Evolutionary conservation across 2,113 vertebrate genomes (phyloP).

Genomic region (Oreotrochilus melanogaster): DNA sequence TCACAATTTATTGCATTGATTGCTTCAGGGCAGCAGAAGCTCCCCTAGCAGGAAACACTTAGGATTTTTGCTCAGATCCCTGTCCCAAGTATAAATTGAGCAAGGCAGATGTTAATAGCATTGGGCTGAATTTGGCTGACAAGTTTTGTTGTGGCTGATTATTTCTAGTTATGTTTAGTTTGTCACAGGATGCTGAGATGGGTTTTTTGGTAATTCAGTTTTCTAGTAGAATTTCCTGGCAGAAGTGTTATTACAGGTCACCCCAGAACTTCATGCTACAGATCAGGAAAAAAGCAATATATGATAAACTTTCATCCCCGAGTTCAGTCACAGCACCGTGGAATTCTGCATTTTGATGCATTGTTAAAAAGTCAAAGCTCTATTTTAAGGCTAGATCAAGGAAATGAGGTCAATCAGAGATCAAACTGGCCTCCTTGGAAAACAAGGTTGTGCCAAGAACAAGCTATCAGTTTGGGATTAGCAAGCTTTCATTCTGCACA

Average conservation of each 20-base stretch:
- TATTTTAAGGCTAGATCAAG: conserved; percentile 20
- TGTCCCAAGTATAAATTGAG: background rate
- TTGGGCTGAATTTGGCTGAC: background rate
- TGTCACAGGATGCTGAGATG: background rate
- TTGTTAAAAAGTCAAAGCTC: background rate
- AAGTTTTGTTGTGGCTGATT: background rate
- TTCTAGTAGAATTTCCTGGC: background rate
- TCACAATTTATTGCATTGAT: background rate
- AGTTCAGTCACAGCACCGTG: background rate
- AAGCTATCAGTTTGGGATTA: conserved; percentile 47
- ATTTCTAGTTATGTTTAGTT: background rate
- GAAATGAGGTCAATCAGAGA: conserved; percentile 48
- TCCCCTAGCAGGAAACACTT: background rate
- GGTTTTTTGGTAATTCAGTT: background rate
- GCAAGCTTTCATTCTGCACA: conserved; percentile 32
- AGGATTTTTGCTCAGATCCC: background rate
- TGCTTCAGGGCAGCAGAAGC: background rate
- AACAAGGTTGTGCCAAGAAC: conserved; percentile 14
- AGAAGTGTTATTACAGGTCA: background rate
- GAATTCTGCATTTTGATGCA: conserved; percentile 12
- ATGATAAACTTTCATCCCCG: background rate
- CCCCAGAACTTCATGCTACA: background rate
- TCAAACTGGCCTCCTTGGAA: conserved; percentile 42
- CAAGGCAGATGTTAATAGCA: background rate
- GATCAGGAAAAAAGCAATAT: background rate